Evolutionary conservation across 2,797 vertebrate genomes (phyloP), one percentile per base, ranked within the genome.

Genomic region (Cossypha polioptera): DNA sequence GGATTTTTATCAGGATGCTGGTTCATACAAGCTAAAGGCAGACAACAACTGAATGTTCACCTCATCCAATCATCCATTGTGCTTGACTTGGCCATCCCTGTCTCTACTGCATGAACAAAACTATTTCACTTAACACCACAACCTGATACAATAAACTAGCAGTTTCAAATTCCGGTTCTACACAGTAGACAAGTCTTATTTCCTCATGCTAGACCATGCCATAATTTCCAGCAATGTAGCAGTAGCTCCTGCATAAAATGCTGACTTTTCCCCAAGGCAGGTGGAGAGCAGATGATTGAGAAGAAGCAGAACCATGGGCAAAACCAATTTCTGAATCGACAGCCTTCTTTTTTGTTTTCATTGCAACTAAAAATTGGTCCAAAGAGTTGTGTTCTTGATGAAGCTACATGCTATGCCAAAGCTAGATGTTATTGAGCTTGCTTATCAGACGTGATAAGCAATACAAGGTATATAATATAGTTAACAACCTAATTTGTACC

Each of bases 401-500:
- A 66, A 84, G 65, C 88, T 93, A 88, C 77, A 94, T 94, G 59
- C 81, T 79, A 50, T 85, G 20, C 71, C 85, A 92, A 91, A 90
- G 94, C 88, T 97, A 96, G 93, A 84, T 90, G 75, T 53, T 54
- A 74, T 28, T 96, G 95, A 91, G 54, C 80, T 83, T 94, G 55
- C 95, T 95, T 97, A 96, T 95, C 94, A 86, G 63, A 86, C 47
- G 74, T 51, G 91, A 96, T 97, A 97, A 96, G 95, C 90, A 90
- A 92, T 92, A 84, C 92, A 93, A 96, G 80, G 83, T 77, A 79
- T 96, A 67, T 88, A 84, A 95, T 72, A 83, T 28, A 47, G 50
- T 95, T 96, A 97, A 95, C 82, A 96, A 88, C 92, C 89, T 96
- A 78, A 87, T 94, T 96, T 94, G 79, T 96, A 96, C 92, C 86